Conservation (phyloP, 1,140 invertebrate genomes). For the Cydia fagiglandana region DNA sequence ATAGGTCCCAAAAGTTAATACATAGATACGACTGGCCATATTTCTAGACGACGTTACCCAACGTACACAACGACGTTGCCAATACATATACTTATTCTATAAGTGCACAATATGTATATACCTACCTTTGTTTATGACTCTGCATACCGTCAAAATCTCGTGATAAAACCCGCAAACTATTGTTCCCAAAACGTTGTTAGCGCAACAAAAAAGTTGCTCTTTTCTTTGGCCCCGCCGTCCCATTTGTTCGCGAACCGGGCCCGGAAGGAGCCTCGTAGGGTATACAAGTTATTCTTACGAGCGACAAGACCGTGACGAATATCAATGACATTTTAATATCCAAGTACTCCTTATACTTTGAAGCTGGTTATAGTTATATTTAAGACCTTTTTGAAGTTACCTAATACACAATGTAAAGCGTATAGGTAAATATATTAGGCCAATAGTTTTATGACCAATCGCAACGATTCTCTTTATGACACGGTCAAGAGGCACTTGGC, state of each 20-base stretch:
- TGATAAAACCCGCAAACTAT: neutral
- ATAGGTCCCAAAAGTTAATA: too few species aligned
- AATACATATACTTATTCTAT: too few species aligned
- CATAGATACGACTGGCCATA: too few species aligned
- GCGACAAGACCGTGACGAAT: conserved; percentile 24
- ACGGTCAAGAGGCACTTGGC: neutral
- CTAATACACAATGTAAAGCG: too few species aligned
- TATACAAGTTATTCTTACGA: conserved; percentile 17
- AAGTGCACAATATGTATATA: neutral
- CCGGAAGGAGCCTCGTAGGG: conserved; percentile 11
- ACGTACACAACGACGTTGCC: too few species aligned
- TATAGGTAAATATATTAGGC: too few species aligned
- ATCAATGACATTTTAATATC: conserved; percentile 28
- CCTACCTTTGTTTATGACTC: neutral
- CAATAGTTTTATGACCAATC: too few species aligned
- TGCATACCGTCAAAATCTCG: neutral
- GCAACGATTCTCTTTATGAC: neutral
- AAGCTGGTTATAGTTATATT: neutral
- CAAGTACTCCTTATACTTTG: neutral
- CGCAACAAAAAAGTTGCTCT: conserved; percentile 14
- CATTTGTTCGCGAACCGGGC: conserved; percentile 6
- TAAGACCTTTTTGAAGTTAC: too few species aligned
- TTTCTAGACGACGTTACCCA: too few species aligned
- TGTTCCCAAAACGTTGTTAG: neutral
- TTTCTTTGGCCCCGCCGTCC: neutral